Base-by-base conservation (phyloP, 2,797 vertebrate genomes). In the Poeciliopsis presidionis region DNA sequence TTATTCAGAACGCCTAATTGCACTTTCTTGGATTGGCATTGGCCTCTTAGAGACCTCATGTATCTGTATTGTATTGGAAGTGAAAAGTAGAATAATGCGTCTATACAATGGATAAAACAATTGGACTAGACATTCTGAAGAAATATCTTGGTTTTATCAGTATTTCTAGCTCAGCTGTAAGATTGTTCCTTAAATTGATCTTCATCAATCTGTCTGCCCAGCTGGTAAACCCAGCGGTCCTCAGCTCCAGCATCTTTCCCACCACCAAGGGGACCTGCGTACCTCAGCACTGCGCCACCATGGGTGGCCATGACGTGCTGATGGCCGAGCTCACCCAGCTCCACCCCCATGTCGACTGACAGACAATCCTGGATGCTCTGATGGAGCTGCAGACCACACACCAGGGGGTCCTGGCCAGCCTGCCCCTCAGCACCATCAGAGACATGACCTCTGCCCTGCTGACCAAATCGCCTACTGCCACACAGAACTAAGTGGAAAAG, bases 371-470 rank as follows among this genome's bases (percentile, higher is more conserved):
- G 49, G 84, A 86, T 0, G 90, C 94, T 13, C 84, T 95, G 85
- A n/a, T 90, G 22, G 87, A 90, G 79, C 86, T 96, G 63, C 90
- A 70, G 76, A 76, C 45, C 6, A 70, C 82, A 25, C 90, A 94
- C 72, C 45, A 59, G 7, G 90, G 84, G 7, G 65, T 65, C 22
- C 92, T 96, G 36, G 63, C 77, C 30, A 77, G 91, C 36, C 80
- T 95, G 41, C 91, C 94, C 0, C 88, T 95, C 69, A 70, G 72
- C 18, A 83, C 73, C 47, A 93, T 96, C 67, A 76, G 83, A 41
- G 90, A 94, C 22, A 95, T 95, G 95, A 83, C 86, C 0, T 95
- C 95, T 2, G 85, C 93, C 47, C 82, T 94, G 3, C 91, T 96
- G 39, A 88, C 30, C 63, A 12, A 72, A 59, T 77, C 81, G 0